These are phyloP conservation scores for Oligia fasciuncula DNA, from an alignment of 2,888 invertebrate species.

Conservation along the genomic window DNA sequence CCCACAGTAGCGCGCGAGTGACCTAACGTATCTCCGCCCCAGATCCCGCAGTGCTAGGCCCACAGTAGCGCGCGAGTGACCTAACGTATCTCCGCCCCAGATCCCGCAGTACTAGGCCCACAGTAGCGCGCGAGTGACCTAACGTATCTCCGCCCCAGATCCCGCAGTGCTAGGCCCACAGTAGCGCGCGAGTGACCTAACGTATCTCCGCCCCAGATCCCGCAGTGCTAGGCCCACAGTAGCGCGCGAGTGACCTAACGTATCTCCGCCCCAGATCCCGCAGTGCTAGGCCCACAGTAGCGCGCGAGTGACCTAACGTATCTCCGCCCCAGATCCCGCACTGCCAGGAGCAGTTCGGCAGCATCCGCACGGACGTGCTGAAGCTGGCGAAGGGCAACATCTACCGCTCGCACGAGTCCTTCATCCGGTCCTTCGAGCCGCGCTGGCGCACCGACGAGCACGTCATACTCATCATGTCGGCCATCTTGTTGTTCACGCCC, in stretches of 20 bases:
- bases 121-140: too few species aligned
- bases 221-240: slow-evolving; percentile 91
- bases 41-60: slow-evolving; percentile 95
- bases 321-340: slow-evolving; percentile 92
- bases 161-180: slow-evolving; percentile 92
- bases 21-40: not conserved
- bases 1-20: too few species aligned
- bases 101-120: slow-evolving; percentile 95
- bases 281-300: slow-evolving; percentile 77
- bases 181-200: too few species aligned
- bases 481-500: slow-evolving; percentile 97
- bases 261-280: slow-evolving; percentile 90
- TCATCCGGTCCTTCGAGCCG: slow-evolving; percentile 95
- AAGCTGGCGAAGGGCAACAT: slow-evolving; percentile 97
- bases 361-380: slow-evolving; percentile 96
- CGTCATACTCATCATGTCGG: slow-evolving; percentile 97
- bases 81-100: slow-evolving; percentile 75
- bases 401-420: slow-evolving; percentile 95
- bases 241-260: too few species aligned
- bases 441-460: slow-evolving; percentile 96
- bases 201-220: slow-evolving; percentile 89
- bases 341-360: slow-evolving; percentile 93
- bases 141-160: slow-evolving; percentile 85
- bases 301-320: too few species aligned
- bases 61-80: too few species aligned